A percentile compares a stretch with the other conserved stretches of the same genome.
These are phyloP conservation scores for Lordiphosa clarofinis DNA, from an alignment of 1,140 invertebrate species.

Conservation along the genomic window DNA sequence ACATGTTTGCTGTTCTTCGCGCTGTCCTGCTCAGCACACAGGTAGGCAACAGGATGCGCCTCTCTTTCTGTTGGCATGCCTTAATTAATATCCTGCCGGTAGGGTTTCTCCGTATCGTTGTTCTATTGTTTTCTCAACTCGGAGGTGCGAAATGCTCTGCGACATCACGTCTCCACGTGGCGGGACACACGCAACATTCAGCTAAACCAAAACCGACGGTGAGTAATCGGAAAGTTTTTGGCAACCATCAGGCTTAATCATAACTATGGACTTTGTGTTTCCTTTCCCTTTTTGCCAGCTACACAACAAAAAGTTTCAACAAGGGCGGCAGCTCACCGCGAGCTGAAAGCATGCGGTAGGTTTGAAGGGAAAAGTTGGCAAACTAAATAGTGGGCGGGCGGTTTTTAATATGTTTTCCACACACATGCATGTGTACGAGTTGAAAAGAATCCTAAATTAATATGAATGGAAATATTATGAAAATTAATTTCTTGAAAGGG, in stretches of 20 bases:
- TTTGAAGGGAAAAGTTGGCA: conserved; percentile 3
- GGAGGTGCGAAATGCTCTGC: conserved; percentile 91
- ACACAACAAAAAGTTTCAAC: conserved; percentile 80
- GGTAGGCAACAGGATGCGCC: conserved; percentile 55
- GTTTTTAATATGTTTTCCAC: conserved; percentile 7
- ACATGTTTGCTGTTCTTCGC: conserved; percentile 85
- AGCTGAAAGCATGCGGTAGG: conserved; percentile 90
- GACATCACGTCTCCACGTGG: conserved; percentile 90
- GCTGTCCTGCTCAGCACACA: conserved; percentile 89
- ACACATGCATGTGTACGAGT: too few species aligned
- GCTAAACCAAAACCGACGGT: conserved; percentile 82
- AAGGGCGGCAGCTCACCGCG: conserved; percentile 91
- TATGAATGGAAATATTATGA: too few species aligned
- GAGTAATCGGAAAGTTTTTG: conserved; percentile 20
- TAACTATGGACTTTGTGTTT: conserved; percentile 10
- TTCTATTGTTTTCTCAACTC: conserved; percentile 96
- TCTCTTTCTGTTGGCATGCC: conserved; percentile 4
- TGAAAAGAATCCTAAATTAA: too few species aligned
- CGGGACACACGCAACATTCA: conserved; percentile 84
- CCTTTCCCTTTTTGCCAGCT: conserved; percentile 35
- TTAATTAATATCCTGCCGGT: conserved; percentile 4
- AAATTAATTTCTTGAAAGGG: too few species aligned
- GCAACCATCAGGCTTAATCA: not conserved
- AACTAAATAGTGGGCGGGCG: conserved; percentile 1
- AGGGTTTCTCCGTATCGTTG: conserved; percentile 90